Percentiles rank a stretch among this genome's conserved stretches.
These are phyloP conservation scores for Maniola jurtina DNA, from an alignment of 1,140 invertebrate species.

Conservation along the genomic window DNA sequence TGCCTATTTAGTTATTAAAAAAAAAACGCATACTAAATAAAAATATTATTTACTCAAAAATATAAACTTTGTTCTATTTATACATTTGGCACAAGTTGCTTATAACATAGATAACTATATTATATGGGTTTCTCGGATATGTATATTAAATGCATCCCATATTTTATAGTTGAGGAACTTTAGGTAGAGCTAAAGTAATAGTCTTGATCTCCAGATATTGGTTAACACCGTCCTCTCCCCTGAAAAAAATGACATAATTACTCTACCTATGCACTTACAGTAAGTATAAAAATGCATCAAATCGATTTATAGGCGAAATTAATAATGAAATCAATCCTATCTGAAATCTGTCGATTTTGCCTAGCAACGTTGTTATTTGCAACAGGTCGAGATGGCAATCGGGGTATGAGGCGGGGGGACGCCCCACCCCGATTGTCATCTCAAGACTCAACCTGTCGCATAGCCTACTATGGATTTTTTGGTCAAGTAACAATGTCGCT, in stretches of 20 bases:
- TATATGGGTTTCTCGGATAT: background rate
- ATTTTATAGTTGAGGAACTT: slow-evolving; percentile 46
- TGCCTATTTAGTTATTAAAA: no score
- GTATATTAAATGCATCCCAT: background rate
- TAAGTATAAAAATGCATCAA: background rate
- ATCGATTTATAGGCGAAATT: background rate
- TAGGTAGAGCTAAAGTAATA: slow-evolving; percentile 81
- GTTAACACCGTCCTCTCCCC: slow-evolving; percentile 86
- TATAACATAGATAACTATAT: background rate
- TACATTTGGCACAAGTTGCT: background rate
- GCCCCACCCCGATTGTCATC: no score
- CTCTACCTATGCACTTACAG: background rate
- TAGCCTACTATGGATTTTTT: no score
- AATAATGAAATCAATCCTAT: no score
- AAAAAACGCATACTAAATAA: no score
- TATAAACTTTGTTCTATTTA: background rate
- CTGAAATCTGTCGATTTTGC: no score
- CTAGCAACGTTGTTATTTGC: no score
- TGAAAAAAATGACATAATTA: slow-evolving; percentile 39
- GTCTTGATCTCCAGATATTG: slow-evolving; percentile 89
- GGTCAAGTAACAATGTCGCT: no score
- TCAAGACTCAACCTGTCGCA: no score
- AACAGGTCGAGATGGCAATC: no score
- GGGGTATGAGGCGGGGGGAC: no score
- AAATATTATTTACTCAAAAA: background rate